Evolutionary conservation across 2,797 vertebrate species (phyloP).

Genomic region (Enteromius paludinosus): DNA sequence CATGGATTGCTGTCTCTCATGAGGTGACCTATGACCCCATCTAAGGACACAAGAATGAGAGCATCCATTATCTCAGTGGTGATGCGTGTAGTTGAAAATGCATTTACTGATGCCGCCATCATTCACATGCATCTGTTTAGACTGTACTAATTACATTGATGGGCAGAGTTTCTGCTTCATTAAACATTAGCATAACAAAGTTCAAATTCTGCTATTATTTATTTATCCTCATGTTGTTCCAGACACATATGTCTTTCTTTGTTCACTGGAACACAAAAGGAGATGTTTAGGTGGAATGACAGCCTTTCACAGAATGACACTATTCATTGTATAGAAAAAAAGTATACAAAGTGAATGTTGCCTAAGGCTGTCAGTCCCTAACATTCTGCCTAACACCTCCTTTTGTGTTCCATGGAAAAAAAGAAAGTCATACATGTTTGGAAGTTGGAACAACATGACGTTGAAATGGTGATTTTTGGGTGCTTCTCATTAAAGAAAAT

Average conservation of each 20-base stretch:
- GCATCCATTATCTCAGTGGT: constrained; percentile 16
- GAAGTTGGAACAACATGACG: not conserved
- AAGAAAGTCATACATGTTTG: not conserved
- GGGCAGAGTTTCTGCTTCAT: not conserved
- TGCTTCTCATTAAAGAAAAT: not conserved
- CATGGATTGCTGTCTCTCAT: constrained; percentile 9
- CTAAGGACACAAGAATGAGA: not conserved
- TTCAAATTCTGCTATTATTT: not conserved
- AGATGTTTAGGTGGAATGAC: constrained; percentile 8
- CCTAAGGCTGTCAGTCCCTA: not conserved
- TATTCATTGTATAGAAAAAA: not conserved
- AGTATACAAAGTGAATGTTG: not conserved
- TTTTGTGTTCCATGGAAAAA: not conserved
- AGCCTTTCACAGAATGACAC: constrained; percentile 20
- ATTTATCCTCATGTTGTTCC: not conserved
- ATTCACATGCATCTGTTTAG: not conserved
- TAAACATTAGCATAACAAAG: not conserved
- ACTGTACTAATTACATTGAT: not conserved
- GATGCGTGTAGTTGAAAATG: not conserved
- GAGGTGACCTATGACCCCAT: not conserved
- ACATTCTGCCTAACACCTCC: not conserved
- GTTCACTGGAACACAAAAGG: constrained; percentile 3
- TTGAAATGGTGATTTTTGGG: too few relatives aligned
- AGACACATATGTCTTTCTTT: constrained; percentile 11
- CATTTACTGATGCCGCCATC: not conserved